phyloP scores from a whole-genome alignment of 2,797 vertebrate species.

The Corythornis leucogaster region DNA sequence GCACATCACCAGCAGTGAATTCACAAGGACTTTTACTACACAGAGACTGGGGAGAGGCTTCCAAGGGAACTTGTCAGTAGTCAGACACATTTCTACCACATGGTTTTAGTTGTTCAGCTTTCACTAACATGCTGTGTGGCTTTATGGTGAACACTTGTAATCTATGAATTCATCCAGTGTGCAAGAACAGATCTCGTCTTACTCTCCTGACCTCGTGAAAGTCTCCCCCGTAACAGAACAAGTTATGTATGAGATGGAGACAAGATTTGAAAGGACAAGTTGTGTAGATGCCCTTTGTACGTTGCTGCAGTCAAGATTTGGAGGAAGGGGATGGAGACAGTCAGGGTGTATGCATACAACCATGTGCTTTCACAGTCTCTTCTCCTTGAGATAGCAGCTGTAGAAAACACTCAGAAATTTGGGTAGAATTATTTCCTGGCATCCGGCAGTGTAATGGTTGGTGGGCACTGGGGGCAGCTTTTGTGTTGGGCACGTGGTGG shows the following conservation, averaged over 20 bases:
- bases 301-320: neutral
- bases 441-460: neutral
- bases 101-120: neutral
- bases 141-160: neutral
- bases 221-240: neutral
- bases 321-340: neutral
- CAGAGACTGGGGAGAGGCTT: neutral
- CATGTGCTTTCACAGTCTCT: neutral
- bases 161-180: neutral
- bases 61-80: neutral
- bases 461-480: neutral
- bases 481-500: neutral
- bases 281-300: neutral
- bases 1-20: neutral
- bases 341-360: fast-evolving
- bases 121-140: neutral
- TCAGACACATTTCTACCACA: neutral
- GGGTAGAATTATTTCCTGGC: neutral
- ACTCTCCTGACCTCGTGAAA: neutral
- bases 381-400: fast-evolving
- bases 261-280: neutral
- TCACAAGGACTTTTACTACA: neutral
- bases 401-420: neutral
- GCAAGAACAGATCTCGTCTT: neutral
- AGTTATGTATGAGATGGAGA: neutral